phyloP scores from a whole-genome alignment of 2,888 invertebrate genomes.

The Philaethria dido region DNA sequence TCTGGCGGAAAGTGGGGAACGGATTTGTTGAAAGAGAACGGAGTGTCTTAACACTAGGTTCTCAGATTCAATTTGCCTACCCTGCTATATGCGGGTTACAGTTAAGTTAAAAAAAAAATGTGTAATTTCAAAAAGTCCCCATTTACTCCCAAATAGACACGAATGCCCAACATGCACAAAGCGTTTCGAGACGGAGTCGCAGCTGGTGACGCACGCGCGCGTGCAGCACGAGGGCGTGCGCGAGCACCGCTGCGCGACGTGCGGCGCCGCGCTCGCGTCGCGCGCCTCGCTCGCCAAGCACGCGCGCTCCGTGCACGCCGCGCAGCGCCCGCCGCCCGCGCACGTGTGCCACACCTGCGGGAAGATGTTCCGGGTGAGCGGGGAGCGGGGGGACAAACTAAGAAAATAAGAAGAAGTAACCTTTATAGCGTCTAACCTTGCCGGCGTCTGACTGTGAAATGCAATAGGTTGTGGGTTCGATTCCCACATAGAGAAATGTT shows the following conservation, averaged over 20 bases:
- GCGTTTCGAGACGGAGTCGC: slow-evolving; percentile 53
- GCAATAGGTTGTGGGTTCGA: too few species aligned
- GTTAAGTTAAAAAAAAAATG: too few species aligned
- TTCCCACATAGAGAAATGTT: too few species aligned
- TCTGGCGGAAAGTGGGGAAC: too few species aligned
- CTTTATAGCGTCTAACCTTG: too few species aligned
- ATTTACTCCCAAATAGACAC: slow-evolving; percentile 49
- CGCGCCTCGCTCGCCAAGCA: slow-evolving; percentile 64
- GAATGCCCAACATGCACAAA: slow-evolving; percentile 60
- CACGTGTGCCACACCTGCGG: slow-evolving; percentile 74
- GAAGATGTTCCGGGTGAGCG: slow-evolving; percentile 65
- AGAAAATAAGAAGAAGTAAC: too few species aligned
- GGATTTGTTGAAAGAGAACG: too few species aligned
- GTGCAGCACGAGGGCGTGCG: slow-evolving; percentile 72
- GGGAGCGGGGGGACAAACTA: too few species aligned
- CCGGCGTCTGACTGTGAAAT: too few species aligned
- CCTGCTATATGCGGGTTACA: too few species aligned
- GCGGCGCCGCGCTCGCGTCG: slow-evolving; percentile 72
- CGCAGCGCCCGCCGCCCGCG: slow-evolving; percentile 50
- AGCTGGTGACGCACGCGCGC: slow-evolving; percentile 54
- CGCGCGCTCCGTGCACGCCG: slow-evolving; percentile 59
- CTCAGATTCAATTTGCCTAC: too few species aligned
- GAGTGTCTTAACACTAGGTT: too few species aligned
- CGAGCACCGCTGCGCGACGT: slow-evolving; percentile 62
- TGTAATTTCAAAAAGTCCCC: background rate